phyloP scores from a whole-genome alignment of 2,797 vertebrate genomes.

The Acestrorhynchus altus region DNA sequence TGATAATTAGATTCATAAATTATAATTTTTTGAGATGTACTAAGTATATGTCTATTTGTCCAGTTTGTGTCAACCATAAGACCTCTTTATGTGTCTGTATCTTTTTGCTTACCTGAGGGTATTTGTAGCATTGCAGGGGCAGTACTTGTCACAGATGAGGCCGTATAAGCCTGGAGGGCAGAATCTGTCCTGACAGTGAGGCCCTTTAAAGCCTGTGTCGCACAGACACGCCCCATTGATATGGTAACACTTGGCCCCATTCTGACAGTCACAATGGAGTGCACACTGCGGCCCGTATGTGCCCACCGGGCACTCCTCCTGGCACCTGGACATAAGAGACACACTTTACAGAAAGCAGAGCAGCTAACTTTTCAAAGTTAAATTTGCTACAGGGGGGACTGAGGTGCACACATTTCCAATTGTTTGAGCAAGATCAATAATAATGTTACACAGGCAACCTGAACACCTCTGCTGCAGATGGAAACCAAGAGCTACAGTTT shows the following conservation, averaged over 20 bases:
- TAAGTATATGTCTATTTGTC: not conserved
- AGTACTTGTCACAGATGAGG: slow-evolving; percentile 91
- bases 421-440: no score
- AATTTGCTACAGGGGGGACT: not conserved
- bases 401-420: no score
- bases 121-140: slow-evolving; percentile 89
- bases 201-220: slow-evolving; percentile 93
- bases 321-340: slow-evolving; percentile 82
- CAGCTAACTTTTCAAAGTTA: not conserved
- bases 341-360: slow-evolving; percentile 37
- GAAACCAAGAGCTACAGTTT: not conserved
- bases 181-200: slow-evolving; percentile 92
- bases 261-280: slow-evolving; percentile 91
- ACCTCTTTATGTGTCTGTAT: slow-evolving; percentile 17
- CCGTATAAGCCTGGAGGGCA: slow-evolving; percentile 92
- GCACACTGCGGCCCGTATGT: slow-evolving; percentile 91
- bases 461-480: no score
- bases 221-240: slow-evolving; percentile 92
- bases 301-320: slow-evolving; percentile 95
- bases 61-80: not conserved
- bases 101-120: slow-evolving; percentile 85
- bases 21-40: no score
- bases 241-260: slow-evolving; percentile 94
- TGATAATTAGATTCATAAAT: no score
- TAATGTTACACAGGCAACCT: no score